phyloP scores from a whole-genome alignment of 2,113 vertebrate species.

The Siniperca chuatsi region DNA sequence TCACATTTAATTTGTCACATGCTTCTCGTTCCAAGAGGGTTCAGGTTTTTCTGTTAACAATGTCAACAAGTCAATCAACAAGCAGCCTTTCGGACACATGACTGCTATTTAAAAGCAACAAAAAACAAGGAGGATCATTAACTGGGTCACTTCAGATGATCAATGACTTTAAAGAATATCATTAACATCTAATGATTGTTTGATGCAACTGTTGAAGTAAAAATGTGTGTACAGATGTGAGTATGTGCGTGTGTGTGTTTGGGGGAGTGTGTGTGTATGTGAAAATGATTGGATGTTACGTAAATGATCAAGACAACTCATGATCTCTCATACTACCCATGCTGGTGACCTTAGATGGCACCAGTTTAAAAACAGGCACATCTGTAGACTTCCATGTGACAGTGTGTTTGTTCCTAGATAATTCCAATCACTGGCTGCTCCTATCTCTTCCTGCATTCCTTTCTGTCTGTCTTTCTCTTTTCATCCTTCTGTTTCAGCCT shows the following conservation, averaged over 20 bases:
- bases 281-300: conserved; percentile 1
- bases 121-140: not conserved
- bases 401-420: conserved; percentile 14
- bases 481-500: not conserved
- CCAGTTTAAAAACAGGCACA: conserved; percentile 21
- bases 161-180: not conserved
- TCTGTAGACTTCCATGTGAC: conserved; percentile 39
- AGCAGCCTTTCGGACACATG: not conserved
- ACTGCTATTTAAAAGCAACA: not conserved
- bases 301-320: conserved; percentile 11
- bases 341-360: not conserved
- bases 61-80: not conserved
- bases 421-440: conserved; percentile 1
- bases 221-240: not conserved
- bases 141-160: not conserved
- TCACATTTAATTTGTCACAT: too few relatives aligned
- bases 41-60: not conserved
- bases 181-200: not conserved
- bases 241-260: not conserved
- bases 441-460: not conserved
- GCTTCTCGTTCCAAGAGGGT: not conserved
- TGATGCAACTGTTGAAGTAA: not conserved
- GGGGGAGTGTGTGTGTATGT: too few relatives aligned
- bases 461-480: not conserved
- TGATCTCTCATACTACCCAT: not conserved